These are phyloP conservation scores for Axis porcinus DNA, from an alignment of 2,113 vertebrate genomes.

Conservation along the genomic window DNA sequence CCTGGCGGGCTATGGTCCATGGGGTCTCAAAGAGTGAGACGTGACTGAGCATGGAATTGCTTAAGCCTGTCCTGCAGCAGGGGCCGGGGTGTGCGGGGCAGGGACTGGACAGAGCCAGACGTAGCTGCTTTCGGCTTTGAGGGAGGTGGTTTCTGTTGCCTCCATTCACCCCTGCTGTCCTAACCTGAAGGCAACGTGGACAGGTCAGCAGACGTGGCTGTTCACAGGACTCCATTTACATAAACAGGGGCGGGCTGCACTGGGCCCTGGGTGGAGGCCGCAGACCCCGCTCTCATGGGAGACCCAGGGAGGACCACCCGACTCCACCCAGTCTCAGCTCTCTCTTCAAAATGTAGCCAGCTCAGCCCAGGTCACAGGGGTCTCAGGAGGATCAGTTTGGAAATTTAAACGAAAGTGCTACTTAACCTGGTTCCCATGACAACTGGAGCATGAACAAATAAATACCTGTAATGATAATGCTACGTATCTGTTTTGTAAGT, in stretches of 20 bases:
- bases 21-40: not conserved
- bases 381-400: not conserved
- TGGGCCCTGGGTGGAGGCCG: not conserved
- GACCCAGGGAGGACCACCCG: fast-evolving
- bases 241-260: not conserved
- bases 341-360: not conserved
- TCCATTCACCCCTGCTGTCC: fast-evolving
- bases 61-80: not conserved
- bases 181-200: not conserved
- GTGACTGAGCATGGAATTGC: not conserved
- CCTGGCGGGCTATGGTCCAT: not conserved
- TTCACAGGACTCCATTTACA: not conserved
- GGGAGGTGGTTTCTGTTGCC: not conserved
- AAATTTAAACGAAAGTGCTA: not conserved
- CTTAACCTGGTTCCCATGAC: not conserved
- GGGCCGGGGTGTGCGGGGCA: fast-evolving
- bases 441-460: not conserved
- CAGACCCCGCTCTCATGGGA: not conserved
- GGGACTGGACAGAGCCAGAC: not conserved
- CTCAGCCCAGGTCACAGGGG: not conserved
- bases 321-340: not conserved
- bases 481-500: not conserved
- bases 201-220: not conserved
- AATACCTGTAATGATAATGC: not conserved
- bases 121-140: too few species aligned